phyloP scores from a whole-genome alignment of 1,140 invertebrate genomes.

The Coptotermes formosanus region DNA sequence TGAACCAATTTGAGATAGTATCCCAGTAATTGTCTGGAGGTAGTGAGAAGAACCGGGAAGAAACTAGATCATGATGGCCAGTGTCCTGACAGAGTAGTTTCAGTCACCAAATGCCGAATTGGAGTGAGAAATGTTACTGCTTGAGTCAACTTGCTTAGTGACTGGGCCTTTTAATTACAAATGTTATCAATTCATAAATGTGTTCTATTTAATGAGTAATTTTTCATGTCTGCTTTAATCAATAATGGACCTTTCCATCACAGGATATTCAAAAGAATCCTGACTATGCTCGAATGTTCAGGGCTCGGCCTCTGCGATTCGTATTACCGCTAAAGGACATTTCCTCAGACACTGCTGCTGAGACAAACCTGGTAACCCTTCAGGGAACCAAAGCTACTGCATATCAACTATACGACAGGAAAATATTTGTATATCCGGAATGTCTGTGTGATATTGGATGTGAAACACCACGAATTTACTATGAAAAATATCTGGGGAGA shows the following conservation, averaged over 20 bases:
- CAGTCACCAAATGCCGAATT: too few species aligned
- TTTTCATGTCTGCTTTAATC: too few species aligned
- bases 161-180: too few species aligned
- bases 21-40: too few species aligned
- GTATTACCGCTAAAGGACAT: slow-evolving; percentile 58
- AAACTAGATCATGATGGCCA: too few species aligned
- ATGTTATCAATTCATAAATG: too few species aligned
- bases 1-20: too few species aligned
- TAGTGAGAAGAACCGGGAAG: too few species aligned
- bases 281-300: slow-evolving; percentile 75
- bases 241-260: not conserved
- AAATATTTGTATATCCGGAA: slow-evolving; percentile 61
- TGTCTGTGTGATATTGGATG: slow-evolving; percentile 72
- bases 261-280: slow-evolving; percentile 75
- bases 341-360: slow-evolving; percentile 28
- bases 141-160: too few species aligned
- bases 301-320: slow-evolving; percentile 71
- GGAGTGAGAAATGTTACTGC: too few species aligned
- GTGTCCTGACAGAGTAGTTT: too few species aligned
- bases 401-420: slow-evolving; percentile 48
- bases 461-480: slow-evolving; percentile 81
- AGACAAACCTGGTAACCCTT: slow-evolving; percentile 52
- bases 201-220: too few species aligned
- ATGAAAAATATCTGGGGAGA: slow-evolving; percentile 62
- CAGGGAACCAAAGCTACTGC: slow-evolving; percentile 51